These are phyloP conservation scores for Platycercus adscitus DNA, from an alignment of 2,113 vertebrate genomes.

Conservation along the genomic window DNA sequence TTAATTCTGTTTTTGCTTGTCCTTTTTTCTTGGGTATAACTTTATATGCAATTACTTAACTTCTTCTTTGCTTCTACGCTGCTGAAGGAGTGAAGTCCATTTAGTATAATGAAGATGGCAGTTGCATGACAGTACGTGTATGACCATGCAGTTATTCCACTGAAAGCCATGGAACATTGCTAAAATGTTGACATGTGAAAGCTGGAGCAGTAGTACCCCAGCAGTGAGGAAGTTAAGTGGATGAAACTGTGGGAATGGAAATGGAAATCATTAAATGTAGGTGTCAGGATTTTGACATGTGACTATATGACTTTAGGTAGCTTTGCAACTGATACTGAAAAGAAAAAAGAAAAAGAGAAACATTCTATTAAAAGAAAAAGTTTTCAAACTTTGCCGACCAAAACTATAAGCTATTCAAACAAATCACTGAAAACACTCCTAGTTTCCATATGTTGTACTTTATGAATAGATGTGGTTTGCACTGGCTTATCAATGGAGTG, in stretches of 20 bases:
- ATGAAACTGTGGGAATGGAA: not conserved
- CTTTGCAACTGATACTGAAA: not conserved
- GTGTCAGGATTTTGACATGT: conserved; percentile 11
- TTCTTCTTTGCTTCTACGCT: not conserved
- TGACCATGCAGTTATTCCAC: not conserved
- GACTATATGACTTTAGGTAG: not conserved
- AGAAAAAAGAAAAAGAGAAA: not conserved
- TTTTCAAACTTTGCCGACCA: not conserved
- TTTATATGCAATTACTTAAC: not conserved
- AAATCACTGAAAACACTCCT: not conserved
- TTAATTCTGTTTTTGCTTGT: not conserved
- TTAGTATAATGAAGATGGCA: not conserved
- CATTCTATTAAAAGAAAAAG: not conserved
- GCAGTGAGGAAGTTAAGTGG: not conserved
- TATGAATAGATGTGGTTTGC: not conserved
- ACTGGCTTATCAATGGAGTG: not conserved
- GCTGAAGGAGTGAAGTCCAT: not conserved
- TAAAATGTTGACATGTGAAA: not conserved
- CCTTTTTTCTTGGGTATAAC: not conserved
- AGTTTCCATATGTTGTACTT: not conserved
- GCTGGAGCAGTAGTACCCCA: not conserved
- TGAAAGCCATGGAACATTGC: not conserved
- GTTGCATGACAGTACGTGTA: not conserved
- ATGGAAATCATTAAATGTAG: conserved; percentile 3
- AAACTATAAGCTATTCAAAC: not conserved